Conservation (phyloP, 1,140 invertebrate species). For the Phortica variegata region DNA sequence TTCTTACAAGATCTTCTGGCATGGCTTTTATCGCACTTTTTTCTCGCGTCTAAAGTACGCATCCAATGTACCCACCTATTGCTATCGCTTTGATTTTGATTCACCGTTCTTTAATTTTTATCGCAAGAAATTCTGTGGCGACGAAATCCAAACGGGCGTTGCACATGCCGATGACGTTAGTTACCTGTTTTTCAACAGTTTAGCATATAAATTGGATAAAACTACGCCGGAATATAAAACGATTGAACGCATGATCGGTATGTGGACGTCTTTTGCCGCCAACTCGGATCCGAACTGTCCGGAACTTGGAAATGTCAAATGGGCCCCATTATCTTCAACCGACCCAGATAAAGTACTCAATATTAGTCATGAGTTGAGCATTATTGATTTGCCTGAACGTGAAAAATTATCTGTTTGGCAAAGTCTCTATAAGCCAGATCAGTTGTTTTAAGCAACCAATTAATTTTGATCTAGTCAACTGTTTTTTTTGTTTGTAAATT, state of each 20-base stretch:
- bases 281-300: slow-evolving; percentile 47
- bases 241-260: slow-evolving; percentile 49
- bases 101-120: slow-evolving; percentile 44
- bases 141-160: slow-evolving; percentile 43
- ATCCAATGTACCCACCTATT: slow-evolving; percentile 52
- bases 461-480: too few species aligned
- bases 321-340: slow-evolving; percentile 39
- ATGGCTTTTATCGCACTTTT: slow-evolving; percentile 51
- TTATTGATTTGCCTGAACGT: slow-evolving; percentile 53
- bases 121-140: slow-evolving; percentile 44
- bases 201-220: slow-evolving; percentile 53
- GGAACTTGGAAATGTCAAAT: slow-evolving; percentile 23
- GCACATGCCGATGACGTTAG: slow-evolving; percentile 67
- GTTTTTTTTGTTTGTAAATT: too few species aligned
- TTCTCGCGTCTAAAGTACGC: slow-evolving; percentile 43
- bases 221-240: slow-evolving; percentile 39
- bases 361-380: slow-evolving; percentile 47
- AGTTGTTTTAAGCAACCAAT: slow-evolving; percentile 15
- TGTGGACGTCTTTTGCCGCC: slow-evolving; percentile 57
- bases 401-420: slow-evolving; percentile 57
- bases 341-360: slow-evolving; percentile 41
- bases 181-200: slow-evolving; percentile 62
- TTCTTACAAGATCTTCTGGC: slow-evolving; percentile 55
- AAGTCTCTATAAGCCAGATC: slow-evolving; percentile 31
- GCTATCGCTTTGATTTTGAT: slow-evolving; percentile 58